phyloP scores from a whole-genome alignment of 2,888 invertebrate genomes.

The Cephus pygmeus region DNA sequence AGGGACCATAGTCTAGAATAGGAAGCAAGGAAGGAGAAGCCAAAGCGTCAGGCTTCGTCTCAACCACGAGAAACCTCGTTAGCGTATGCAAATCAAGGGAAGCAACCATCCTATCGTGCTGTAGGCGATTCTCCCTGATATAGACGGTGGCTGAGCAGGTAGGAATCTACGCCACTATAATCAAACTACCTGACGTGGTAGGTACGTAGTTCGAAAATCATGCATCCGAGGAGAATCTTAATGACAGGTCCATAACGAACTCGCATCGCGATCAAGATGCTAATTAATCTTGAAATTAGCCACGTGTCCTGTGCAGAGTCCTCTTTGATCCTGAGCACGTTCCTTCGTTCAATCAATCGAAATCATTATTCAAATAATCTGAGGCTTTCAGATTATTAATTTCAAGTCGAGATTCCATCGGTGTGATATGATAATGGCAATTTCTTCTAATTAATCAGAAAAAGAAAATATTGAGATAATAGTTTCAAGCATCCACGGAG shows the following conservation, averaged over 20 bases:
- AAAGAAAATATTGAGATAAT: not conserved
- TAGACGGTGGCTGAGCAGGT: conserved; percentile 31
- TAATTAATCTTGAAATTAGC: not conserved
- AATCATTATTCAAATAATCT: too few species aligned
- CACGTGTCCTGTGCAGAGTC: not conserved
- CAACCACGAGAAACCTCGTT: conserved; percentile 61
- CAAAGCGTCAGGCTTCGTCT: conserved; percentile 43
- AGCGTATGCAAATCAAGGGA: conserved; percentile 61
- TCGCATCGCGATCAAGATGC: not conserved
- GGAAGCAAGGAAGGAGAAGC: conserved; percentile 40
- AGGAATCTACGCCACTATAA: not conserved
- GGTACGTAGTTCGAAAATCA: conserved; percentile 46
- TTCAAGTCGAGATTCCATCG: not conserved
- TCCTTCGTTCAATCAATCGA: too few species aligned
- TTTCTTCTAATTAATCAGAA: not conserved
- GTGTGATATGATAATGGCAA: not conserved
- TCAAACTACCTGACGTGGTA: not conserved
- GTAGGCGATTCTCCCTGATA: conserved; percentile 47
- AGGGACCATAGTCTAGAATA: conserved; percentile 20
- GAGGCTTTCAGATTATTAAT: too few species aligned
- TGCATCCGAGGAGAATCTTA: conserved; percentile 37
- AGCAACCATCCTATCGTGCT: conserved; percentile 56
- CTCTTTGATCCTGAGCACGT: too few species aligned
- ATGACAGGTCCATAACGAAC: not conserved
- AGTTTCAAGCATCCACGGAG: not conserved